These are phyloP conservation scores for Premnoplex brunnescens DNA, from an alignment of 2,797 vertebrate species.

Conservation along the genomic window DNA sequence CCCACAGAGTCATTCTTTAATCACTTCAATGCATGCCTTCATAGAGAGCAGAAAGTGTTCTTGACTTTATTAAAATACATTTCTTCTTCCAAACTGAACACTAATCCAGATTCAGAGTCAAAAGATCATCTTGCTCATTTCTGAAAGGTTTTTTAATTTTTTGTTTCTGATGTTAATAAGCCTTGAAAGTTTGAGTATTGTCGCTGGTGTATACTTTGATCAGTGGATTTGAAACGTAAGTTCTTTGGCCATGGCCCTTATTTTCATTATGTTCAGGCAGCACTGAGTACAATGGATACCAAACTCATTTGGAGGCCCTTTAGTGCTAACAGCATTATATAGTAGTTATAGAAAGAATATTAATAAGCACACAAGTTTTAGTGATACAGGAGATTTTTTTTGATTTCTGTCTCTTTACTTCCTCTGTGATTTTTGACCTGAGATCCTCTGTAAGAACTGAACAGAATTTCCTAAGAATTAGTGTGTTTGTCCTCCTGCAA, in stretches of 20 bases:
- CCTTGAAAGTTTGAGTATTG: slow-evolving; percentile 12
- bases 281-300: background rate
- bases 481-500: background rate
- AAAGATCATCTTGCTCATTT: slow-evolving; percentile 32
- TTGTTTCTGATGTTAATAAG: slow-evolving; percentile 41
- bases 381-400: background rate
- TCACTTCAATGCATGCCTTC: slow-evolving; percentile 35
- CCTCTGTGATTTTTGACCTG: background rate
- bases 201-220: slow-evolving; percentile 27
- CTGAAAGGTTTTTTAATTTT: background rate
- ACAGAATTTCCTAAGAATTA: background rate
- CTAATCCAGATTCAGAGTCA: slow-evolving; percentile 48
- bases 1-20: slow-evolving; percentile 60
- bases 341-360: slow-evolving; percentile 5
- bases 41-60: slow-evolving; percentile 25
- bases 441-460: background rate
- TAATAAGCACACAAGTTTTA: background rate
- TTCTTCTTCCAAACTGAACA: slow-evolving; percentile 22
- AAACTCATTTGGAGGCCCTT: background rate
- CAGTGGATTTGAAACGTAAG: slow-evolving; percentile 4
- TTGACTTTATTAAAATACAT: slow-evolving; percentile 32
- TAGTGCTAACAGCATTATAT: background rate
- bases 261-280: background rate
- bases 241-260: background rate
- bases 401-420: background rate